Evolutionary conservation across 2,797 vertebrate species (phyloP).

Genomic region (Phoeniculus purpureus): DNA sequence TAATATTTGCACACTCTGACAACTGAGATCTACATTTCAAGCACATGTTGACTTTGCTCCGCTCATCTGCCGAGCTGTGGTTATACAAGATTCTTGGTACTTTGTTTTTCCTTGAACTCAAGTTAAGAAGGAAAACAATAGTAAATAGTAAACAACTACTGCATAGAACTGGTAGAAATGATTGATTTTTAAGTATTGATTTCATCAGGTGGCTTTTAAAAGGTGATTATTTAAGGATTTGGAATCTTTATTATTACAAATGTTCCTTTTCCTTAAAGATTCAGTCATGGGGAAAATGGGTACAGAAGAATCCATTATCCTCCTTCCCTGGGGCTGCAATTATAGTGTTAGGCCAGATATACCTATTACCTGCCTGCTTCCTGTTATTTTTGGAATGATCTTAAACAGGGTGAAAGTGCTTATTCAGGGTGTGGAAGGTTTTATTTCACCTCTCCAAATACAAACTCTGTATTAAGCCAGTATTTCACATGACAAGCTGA

Average conservation of each 20-base stretch:
- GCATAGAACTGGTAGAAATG: neutral
- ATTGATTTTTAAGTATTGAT: neutral
- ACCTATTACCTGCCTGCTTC: conserved; percentile 60
- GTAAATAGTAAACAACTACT: neutral
- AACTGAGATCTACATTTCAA: neutral
- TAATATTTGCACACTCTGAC: neutral
- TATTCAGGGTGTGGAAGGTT: conserved; percentile 44
- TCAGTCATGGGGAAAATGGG: neutral
- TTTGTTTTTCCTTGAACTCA: neutral
- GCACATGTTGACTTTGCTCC: neutral
- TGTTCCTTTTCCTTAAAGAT: conserved; percentile 22
- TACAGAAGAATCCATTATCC: conserved; percentile 59
- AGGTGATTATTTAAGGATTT: neutral
- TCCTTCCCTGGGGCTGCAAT: conserved; percentile 65
- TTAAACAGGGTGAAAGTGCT: conserved; percentile 61
- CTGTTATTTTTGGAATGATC: conserved; percentile 71
- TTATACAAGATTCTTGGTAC: neutral
- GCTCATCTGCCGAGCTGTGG: neutral
- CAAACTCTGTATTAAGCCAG: neutral
- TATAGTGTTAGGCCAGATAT: conserved; percentile 58
- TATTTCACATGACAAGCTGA: conserved; percentile 48
- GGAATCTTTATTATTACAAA: neutral
- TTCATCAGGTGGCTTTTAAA: conserved; percentile 21
- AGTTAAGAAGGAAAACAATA: neutral
- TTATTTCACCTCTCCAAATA: conserved; percentile 34